phyloP scores from a whole-genome alignment of 2,888 invertebrate species.

The Lasioglossum marginatum region DNA sequence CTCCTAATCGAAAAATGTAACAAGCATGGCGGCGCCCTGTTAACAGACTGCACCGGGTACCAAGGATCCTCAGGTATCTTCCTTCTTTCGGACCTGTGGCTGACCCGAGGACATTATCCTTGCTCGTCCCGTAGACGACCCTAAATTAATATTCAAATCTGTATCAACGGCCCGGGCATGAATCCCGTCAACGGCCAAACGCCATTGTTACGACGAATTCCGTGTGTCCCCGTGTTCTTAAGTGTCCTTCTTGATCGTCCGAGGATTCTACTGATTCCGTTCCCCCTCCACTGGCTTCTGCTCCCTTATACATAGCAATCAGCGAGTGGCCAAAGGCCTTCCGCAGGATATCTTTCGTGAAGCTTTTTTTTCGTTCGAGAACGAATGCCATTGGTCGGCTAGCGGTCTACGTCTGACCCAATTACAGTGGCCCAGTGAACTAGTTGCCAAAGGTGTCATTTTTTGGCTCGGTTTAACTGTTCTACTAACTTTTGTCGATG shows the following conservation, averaged over 20 bases:
- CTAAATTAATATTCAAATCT: constrained; percentile 83
- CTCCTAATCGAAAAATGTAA: constrained; percentile 53
- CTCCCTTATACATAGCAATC: constrained; percentile 45
- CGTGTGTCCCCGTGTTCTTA: constrained; percentile 56
- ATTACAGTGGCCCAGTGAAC: constrained; percentile 68
- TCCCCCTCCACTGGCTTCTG: constrained; percentile 30
- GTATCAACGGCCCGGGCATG: constrained; percentile 68
- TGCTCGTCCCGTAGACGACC: constrained; percentile 69
- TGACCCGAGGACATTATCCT: constrained; percentile 72
- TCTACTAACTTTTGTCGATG: constrained; percentile 14
- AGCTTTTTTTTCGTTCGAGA: constrained; percentile 23
- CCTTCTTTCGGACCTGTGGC: constrained; percentile 46
- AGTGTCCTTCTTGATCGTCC: constrained; percentile 64
- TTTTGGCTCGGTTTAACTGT: background rate
- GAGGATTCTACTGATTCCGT: constrained; percentile 65
- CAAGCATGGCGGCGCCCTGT: constrained; percentile 62
- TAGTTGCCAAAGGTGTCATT: constrained; percentile 39
- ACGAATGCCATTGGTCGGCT: constrained; percentile 50
- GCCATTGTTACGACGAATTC: constrained; percentile 64
- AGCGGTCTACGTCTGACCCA: constrained; percentile 64
- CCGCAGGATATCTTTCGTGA: constrained; percentile 35
- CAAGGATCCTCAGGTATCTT: constrained; percentile 62
- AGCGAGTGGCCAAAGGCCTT: constrained; percentile 52
- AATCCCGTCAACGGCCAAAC: constrained; percentile 65
- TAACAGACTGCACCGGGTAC: constrained; percentile 70